Evolutionary conservation across 2,797 vertebrate species (phyloP), one percentile per base, ranked within the genome.

Genomic region (Gadopsis marmoratus): DNA sequence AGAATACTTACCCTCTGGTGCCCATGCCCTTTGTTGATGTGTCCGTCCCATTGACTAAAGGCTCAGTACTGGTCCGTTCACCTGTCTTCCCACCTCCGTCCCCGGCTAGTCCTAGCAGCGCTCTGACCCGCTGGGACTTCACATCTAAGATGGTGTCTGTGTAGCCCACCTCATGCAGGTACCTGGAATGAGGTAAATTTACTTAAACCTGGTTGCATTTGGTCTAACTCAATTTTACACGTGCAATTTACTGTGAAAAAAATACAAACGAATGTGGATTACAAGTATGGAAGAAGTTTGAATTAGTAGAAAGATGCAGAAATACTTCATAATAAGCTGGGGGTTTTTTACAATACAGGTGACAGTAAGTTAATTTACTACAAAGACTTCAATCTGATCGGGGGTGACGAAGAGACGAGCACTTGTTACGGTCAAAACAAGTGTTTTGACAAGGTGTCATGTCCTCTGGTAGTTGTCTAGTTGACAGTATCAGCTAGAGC

Each of bases 91-190:
- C 97, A n/a, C 95, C 95, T 61, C 89, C 90, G 84, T 98, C 97
- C 65, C 96, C 96, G 0, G 97, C 94, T 83, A 99, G 94, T 60
- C 97, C 97, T 64, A 99, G 83, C 86, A 99, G 94, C 33, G 97
- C 97, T 84, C 96, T 93, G 43, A 99, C 98, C 78, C 97, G 94
- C 93, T 98, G 98, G 29, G 98, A 98, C 88, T 99, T 99, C 50
- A 99, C 98, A 91, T 99, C 98, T 93, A 99, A 60, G 92, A 99
- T 99, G 1, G 98, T 99, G 90, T 99, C 98, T 4, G 98, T 99
- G 91, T 99, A 99, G 83, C 98, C 98, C 81, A 99, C 98, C 91
- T 99, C 98, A 94, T 99, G 98, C 5, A 99, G 95, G 88, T 99
- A 99, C 94, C 98, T 99, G 93, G 1, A 85, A 83, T 31, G 85